Evolutionary conservation across 2,113 vertebrate species (phyloP), one percentile per base, ranked within the genome.

Genomic region (Oriolus oriolus): DNA sequence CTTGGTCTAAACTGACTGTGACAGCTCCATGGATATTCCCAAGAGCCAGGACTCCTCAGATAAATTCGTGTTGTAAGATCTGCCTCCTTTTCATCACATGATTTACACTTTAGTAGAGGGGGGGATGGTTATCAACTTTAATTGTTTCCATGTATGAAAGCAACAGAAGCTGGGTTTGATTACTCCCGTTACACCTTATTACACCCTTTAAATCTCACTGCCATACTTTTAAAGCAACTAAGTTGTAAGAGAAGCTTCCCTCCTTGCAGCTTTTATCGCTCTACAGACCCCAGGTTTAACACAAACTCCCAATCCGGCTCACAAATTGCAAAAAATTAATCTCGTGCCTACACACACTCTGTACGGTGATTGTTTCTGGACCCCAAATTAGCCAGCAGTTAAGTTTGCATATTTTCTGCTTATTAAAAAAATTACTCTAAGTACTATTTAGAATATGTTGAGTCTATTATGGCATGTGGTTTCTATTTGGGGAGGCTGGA

Each of bases 401-500:
- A 98, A 98, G 97, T 95, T 97, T 98, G 98, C 98, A 98, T 99
- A 98, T 99, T 99, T 99, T 98, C 98, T 99, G 98, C 98, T 99
- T 98, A 99, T 99, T 99, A 99, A 98, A 98, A 96, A 98, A 99
- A 99, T 98, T 98, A 94, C 93, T 74, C 24, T 90, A 98, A 98
- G 98, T 98, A 93, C 97, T 97, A 98, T 98, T 98, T 97, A 96
- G 97, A 98, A 98, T 97, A 96, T 71, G 76, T 89, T 93, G 93
- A 63, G 96, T 95, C 98, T 98, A 98, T 97, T 97, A 96, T 96
- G 98, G 98, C 99, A 99, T 99, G 99, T 99, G 99, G 99, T 99
- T 99, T 98, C 99, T 98, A 99, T 99, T 99, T 99, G 97, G 97
- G 97, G 96, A 98, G 98, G 98, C 98, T 98, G 98, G 98, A 97